phyloP scores from a whole-genome alignment of 2,888 invertebrate genomes.

The Hydraecia micacea region DNA sequence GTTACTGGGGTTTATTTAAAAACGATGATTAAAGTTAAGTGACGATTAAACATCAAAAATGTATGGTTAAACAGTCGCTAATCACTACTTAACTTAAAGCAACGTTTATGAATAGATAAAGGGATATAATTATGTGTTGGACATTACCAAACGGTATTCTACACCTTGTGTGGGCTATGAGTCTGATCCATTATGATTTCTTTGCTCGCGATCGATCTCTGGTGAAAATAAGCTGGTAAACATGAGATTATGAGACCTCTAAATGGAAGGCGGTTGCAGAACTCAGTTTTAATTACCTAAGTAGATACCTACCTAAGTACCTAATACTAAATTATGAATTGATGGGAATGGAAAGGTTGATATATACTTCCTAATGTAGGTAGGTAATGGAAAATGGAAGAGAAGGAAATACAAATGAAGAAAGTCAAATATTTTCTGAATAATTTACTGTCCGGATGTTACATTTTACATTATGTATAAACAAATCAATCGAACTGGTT shows the following conservation, averaged over 20 bases:
- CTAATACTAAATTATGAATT: neutral
- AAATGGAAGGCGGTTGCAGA: neutral
- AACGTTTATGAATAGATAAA: too few relatives aligned
- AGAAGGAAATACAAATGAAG: neutral
- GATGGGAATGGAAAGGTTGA: neutral
- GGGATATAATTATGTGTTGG: neutral
- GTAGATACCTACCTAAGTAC: too few relatives aligned
- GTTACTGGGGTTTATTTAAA: neutral
- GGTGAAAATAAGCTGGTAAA: neutral
- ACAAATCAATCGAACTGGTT: slow-evolving; percentile 52
- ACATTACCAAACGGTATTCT: neutral
- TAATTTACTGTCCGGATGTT: neutral
- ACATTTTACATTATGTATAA: slow-evolving; percentile 2
- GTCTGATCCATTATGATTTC: neutral
- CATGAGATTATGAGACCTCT: neutral
- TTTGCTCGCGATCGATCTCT: neutral
- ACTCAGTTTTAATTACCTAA: neutral
- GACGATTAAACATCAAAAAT: too few relatives aligned
- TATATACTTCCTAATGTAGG: neutral
- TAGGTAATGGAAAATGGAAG: neutral
- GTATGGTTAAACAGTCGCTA: too few relatives aligned
- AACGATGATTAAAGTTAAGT: too few relatives aligned
- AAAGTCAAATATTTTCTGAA: neutral
- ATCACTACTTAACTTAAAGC: too few relatives aligned
- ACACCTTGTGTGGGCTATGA: neutral